Evolutionary conservation across 2,797 vertebrate genomes (phyloP).

Genomic region (Oophaga sylvatica): DNA sequence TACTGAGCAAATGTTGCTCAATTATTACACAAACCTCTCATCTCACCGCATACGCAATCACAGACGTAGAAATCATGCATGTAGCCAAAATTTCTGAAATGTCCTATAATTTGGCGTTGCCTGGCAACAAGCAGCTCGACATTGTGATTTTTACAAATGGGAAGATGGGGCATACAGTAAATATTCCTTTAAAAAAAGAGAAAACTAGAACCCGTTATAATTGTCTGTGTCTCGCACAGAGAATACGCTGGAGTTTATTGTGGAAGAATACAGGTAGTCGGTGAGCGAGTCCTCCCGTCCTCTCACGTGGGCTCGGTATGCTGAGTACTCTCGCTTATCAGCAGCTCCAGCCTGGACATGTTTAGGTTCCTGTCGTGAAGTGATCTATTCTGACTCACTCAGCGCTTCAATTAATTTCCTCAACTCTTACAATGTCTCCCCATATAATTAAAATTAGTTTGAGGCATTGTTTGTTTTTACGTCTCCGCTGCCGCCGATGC

Average conservation of each 20-base stretch:
- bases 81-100: background rate
- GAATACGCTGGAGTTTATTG: background rate
- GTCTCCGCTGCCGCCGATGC: conserved; percentile 5
- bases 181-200: background rate
- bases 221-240: background rate
- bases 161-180: background rate
- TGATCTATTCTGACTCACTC: conserved; percentile 49
- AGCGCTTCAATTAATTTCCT: conserved; percentile 53
- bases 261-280: conserved; percentile 13
- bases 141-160: background rate
- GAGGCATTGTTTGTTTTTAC: conserved; percentile 43
- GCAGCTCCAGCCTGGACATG: conserved; percentile 42
- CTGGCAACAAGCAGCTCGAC: background rate
- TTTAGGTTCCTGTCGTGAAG: conserved; percentile 44
- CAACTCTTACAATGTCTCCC: conserved; percentile 27
- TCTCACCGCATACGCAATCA: background rate
- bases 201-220: background rate
- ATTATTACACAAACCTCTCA: background rate
- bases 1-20: background rate
- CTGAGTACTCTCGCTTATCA: conserved; percentile 42
- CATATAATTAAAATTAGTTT: conserved; percentile 48
- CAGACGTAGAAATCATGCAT: background rate
- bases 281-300: background rate
- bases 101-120: background rate
- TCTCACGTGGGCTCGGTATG: conserved; percentile 16